Conservation (phyloP, 2,113 vertebrate genomes). For the Cnemophilus loriae region DNA sequence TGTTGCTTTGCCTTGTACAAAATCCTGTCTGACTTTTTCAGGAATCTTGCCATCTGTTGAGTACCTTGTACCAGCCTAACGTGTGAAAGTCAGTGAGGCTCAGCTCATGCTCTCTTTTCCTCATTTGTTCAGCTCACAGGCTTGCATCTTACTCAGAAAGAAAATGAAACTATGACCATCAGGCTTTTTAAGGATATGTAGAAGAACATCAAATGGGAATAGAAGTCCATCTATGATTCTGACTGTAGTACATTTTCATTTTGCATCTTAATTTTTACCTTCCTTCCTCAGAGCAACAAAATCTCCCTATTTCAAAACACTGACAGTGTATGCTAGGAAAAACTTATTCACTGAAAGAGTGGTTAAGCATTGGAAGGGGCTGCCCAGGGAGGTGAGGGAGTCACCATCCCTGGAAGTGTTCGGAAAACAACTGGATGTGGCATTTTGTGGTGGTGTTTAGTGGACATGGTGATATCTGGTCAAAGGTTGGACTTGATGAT, state of each 20-base stretch:
- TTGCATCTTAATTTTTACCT: neutral
- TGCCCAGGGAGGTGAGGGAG: neutral
- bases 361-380: neutral
- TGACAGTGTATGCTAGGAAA: neutral
- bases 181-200: neutral
- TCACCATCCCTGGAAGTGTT: neutral
- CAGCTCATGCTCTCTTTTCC: neutral
- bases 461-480: neutral
- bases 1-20: neutral
- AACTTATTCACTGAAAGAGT: neutral
- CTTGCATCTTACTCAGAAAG: neutral
- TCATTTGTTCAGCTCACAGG: neutral
- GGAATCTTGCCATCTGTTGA: constrained; percentile 32
- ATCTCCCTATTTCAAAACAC: neutral
- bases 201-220: neutral
- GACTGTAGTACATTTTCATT: neutral
- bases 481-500: neutral
- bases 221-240: neutral
- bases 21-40: constrained; percentile 11
- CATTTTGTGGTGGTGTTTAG: neutral
- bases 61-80: neutral
- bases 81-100: neutral
- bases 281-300: neutral
- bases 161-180: neutral
- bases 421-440: neutral